Evolutionary conservation across 2,888 invertebrate genomes (phyloP), one percentile per base, ranked within the genome.

Genomic region (Monochamus alternatus): DNA sequence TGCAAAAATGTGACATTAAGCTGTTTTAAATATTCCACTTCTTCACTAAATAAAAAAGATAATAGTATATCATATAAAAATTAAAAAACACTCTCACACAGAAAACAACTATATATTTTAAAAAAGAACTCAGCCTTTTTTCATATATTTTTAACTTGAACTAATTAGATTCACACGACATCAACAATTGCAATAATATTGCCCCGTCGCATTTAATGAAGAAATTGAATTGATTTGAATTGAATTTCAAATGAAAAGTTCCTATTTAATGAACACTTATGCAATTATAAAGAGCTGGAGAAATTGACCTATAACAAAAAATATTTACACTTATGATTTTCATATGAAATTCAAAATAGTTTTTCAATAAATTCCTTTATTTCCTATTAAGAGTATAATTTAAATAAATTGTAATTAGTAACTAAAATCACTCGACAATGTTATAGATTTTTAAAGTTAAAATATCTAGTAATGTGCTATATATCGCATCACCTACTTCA

Each of bases 21-120:
- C 81, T 79, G 77, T 73, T 77, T 74, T 67, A 70, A 71, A 69
- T 75, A 79, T 78, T 81, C 81, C 81, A 81, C 79, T 78, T 71
- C 63, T 75, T 79, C 74, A 80, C 77, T 69, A 58, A 75, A 64
- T 69, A 75, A 68, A 64, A 66, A 64, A 66, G 60, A 58, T 64
- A 51, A 30, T 22, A 22, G 22, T 74, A 78, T 76, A 78, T 65
- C 78, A 78, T 65, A 69, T 78, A 76, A 79, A 76, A 80, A 78
- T 74, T 78, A 78, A 77, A 76, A 79, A 76, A 80, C 65, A 75
- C 75, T 73, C 67, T 79, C 75, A 75, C 64, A 70, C 74, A 22
- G 51, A 71, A 71, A 59, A 59, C 68, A 62, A 72, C 68, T 73
- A 74, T 66, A 58, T 68, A 58, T 58, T 22, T 58, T 73, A 73